phyloP scores from a whole-genome alignment of 2,888 invertebrate species.

The Eilema caniola region DNA sequence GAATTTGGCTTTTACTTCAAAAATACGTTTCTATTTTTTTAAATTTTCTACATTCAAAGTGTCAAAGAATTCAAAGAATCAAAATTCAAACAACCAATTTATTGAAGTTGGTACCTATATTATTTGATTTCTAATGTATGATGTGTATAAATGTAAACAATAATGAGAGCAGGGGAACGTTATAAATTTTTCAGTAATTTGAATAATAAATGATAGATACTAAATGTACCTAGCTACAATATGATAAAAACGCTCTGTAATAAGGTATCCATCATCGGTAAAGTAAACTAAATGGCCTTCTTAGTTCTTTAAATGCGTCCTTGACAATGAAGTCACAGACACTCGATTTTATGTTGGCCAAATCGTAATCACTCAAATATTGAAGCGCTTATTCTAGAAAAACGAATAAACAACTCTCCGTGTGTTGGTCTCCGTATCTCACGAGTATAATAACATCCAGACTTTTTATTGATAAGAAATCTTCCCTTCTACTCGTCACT shows the following conservation, averaged over 20 bases:
- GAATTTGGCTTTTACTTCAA: no score
- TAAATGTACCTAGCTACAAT: not conserved
- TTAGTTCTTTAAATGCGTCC: not conserved
- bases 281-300: not conserved
- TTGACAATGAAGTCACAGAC: not conserved
- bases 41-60: no score
- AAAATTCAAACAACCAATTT: no score
- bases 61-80: no score
- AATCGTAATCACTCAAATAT: not conserved
- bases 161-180: not conserved
- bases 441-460: constrained; percentile 8
- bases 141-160: not conserved
- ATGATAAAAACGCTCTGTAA: not conserved
- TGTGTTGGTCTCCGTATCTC: not conserved
- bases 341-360: not conserved
- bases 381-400: not conserved
- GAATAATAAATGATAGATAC: not conserved
- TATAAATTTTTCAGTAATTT: not conserved
- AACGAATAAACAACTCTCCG: not conserved
- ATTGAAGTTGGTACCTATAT: not conserved
- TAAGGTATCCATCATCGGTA: not conserved
- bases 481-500: constrained; percentile 12
- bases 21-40: no score
- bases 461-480: constrained; percentile 21
- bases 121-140: not conserved